Evolutionary conservation across 1,140 invertebrate genomes (phyloP), one percentile per base, ranked within the genome.

Genomic region (Cyrtorhinus lividipennis): DNA sequence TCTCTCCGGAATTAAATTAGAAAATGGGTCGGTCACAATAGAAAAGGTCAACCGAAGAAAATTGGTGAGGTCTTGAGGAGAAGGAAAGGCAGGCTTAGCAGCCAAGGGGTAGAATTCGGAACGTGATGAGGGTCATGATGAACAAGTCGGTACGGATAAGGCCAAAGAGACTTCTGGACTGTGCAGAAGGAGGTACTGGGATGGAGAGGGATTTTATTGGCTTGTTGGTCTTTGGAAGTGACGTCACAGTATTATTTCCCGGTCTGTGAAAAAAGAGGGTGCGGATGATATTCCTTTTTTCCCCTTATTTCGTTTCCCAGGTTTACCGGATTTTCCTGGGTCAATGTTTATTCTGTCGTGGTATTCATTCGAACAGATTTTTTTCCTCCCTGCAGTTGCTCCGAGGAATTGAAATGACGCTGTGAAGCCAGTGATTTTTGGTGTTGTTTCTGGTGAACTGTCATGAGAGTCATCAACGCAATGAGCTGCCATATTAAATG

Each of bases 241-340:
- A 53, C 48, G 48, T 53, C 48, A 53, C 48, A 22, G 48, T 10
- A 53, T 53, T 53, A 53, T 53, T 53, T 53, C 48, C n/a, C n/a
- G n/a, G 48, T 10, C 10, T 15, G 48, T 13, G 20, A 53, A 53
- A n/a, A n/a, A n/a, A n/a, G n/a, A 20, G 20, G 48, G 48, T 10
- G 5, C 20, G 48, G 48, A 53, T 53, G 48, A 15, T 53, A 5
- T 53, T 22, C n/a, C n/a, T n/a, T n/a, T 53, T 22, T 22, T 53
- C 48, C 48, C 15, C 30, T 38, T 38, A n/a, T n/a, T n/a, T n/a
- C n/a, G n/a, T n/a, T n/a, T n/a, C n/a, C n/a, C n/a, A 5, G 15
- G 30, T 15, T 38, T 38, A 38, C 5, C 30, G 30, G 30, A 8
- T 5, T 38, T 38, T 38, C 30, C 30, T 38, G 5, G 5, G 30